Evolutionary conservation across 2,797 vertebrate species (phyloP).

Genomic region (Parambassis ranga): DNA sequence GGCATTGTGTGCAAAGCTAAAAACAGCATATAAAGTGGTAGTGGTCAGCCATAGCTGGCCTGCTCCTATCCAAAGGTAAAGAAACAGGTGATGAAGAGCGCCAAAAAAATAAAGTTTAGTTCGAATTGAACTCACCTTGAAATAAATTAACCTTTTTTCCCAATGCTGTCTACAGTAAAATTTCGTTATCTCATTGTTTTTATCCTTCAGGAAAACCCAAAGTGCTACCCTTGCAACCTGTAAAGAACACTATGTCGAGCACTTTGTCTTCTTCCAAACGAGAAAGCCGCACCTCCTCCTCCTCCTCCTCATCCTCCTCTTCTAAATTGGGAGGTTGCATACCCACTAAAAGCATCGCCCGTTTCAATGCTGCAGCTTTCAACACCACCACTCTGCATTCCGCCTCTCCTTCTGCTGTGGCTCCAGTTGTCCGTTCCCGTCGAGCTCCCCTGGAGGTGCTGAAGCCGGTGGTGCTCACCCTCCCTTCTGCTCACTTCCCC

Average conservation of each 20-base stretch:
- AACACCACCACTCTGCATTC: fast-evolving
- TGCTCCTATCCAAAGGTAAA: too few relatives aligned
- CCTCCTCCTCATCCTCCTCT: neutral
- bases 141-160: neutral
- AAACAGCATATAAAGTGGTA: too few relatives aligned
- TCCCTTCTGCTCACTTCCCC: slow-evolving; percentile 76
- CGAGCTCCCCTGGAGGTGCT: slow-evolving; percentile 62
- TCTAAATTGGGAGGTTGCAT: slow-evolving; percentile 9
- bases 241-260: slow-evolving; percentile 7
- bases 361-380: neutral
- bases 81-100: neutral
- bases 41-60: too few relatives aligned
- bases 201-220: slow-evolving; percentile 50
- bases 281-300: neutral
- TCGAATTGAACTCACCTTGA: neutral
- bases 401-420: neutral
- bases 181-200: neutral
- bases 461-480: slow-evolving; percentile 72
- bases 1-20: too few relatives aligned
- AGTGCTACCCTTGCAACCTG: slow-evolving; percentile 1
- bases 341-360: neutral
- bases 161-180: neutral
- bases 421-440: neutral
- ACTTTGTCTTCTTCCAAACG: neutral
- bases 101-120: neutral